Evolutionary conservation across 2,113 vertebrate species (phyloP).

Genomic region (Alectura lathami): DNA sequence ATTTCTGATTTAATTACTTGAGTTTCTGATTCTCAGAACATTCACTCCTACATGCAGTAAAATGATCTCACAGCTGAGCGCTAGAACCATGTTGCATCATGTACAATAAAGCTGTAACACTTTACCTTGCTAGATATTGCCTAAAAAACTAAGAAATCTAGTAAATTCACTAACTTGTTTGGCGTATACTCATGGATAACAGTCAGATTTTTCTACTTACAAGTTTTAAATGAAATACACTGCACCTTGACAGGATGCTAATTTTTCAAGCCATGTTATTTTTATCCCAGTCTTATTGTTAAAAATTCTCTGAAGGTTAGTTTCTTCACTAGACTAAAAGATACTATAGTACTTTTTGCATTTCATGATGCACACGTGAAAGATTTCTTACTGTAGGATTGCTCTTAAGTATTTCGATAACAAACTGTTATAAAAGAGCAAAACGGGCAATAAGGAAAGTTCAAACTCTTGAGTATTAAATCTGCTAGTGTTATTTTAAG

Average conservation of each 20-base stretch:
- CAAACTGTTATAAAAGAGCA: background rate
- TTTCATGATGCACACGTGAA: background rate
- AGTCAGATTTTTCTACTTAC: background rate
- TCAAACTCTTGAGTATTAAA: background rate
- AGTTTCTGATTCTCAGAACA: background rate
- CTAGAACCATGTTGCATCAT: background rate
- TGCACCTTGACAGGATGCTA: too few species aligned
- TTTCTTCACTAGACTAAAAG: background rate
- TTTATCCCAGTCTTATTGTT: background rate
- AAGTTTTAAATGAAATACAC: background rate
- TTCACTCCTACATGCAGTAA: background rate
- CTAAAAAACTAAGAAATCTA: background rate
- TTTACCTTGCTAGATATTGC: background rate
- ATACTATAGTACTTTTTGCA: background rate
- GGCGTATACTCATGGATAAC: background rate
- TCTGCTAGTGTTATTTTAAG: background rate
- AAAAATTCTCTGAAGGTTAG: background rate
- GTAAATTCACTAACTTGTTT: background rate
- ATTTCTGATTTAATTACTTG: conserved; percentile 19
- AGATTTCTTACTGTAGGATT: background rate
- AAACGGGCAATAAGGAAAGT: background rate
- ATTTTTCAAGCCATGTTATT: background rate
- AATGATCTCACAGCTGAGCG: background rate
- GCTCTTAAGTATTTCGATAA: background rate
- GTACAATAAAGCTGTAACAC: background rate